These are phyloP conservation scores for Falco rusticolus DNA, from an alignment of 2,797 vertebrate species.

Conservation along the genomic window DNA sequence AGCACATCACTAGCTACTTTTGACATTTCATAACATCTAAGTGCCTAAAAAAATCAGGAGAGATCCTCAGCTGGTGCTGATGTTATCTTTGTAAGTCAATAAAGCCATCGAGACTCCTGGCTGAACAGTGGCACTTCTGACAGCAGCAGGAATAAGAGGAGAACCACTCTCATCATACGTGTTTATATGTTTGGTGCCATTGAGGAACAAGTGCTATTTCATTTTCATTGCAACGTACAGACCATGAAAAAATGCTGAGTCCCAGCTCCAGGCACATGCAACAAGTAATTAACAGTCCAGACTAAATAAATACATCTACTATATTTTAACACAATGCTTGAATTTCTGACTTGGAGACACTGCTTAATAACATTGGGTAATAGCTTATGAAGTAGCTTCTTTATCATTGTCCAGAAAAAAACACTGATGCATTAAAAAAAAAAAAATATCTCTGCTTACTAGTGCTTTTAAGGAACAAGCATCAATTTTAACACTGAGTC, in stretches of 20 bases:
- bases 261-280: neutral
- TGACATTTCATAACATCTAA: neutral
- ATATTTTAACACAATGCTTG: neutral
- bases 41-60: neutral
- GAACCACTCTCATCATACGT: neutral
- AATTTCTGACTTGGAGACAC: neutral
- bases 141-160: neutral
- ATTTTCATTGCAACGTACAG: neutral
- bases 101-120: neutral
- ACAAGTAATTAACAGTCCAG: neutral
- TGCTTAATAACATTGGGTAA: neutral
- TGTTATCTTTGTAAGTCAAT: conserved; percentile 5
- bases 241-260: neutral
- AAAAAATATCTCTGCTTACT: accelerated
- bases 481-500: neutral
- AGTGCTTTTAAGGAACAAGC: neutral
- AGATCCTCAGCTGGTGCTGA: neutral
- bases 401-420: neutral
- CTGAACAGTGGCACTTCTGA: neutral
- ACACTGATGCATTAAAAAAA: neutral
- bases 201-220: neutral
- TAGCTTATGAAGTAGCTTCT: neutral
- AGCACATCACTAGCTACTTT: neutral
- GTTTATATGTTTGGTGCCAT: neutral
- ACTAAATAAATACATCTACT: neutral